Evolutionary conservation across 2,888 invertebrate genomes (phyloP), one percentile per base, ranked within the genome.

Genomic region (Agrochola circellaris): DNA sequence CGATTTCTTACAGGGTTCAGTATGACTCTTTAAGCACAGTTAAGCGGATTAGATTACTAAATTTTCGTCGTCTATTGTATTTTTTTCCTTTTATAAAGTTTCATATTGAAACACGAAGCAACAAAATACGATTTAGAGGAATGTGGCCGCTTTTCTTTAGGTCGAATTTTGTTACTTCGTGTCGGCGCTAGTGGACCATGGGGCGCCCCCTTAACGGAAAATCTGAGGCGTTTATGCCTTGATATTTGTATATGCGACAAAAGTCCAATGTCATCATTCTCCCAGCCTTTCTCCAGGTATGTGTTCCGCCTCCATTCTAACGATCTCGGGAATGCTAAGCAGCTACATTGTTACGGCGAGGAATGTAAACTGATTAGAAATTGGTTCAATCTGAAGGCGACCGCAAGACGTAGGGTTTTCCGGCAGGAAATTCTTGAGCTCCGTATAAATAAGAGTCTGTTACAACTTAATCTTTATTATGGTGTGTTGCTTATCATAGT

Each of bases 351-450:
- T 85, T 85, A 75, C 26, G 30, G 38, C n/a, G 54, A 20, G 70
- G 85, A 82, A 82, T 82, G 69, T 60, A 48, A 85, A 82, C 85
- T 85, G 82, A 85, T 82, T 85, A 82, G 82, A 82, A 85, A 82
- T 82, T 85, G 67, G 85, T 82, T 42, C 85, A 76, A 81, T 82
- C 76, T 81, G 61, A 34, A 58, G 58, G 66, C 76, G 58, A 84
- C 82, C 82, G 75, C 82, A 85, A 75, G 51, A 62, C 70, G 58
- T 81, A 54, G 82, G 85, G 62, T 81, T 82, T 82, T 85, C 85
- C 76, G 42, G 58, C n/a, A 75, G 82, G 67, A 67, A 82, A 82
- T 82, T 82, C 82, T 81, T 65, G 81, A n/a, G 48, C 17, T 3
- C 38, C 48, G 11, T n/a, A 72, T 73, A 69, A 58, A 68, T 80